Percentiles rank a stretch among this genome's conserved stretches.
phyloP scores from a whole-genome alignment of 2,797 vertebrate species.

The Alectoris magna region DNA sequence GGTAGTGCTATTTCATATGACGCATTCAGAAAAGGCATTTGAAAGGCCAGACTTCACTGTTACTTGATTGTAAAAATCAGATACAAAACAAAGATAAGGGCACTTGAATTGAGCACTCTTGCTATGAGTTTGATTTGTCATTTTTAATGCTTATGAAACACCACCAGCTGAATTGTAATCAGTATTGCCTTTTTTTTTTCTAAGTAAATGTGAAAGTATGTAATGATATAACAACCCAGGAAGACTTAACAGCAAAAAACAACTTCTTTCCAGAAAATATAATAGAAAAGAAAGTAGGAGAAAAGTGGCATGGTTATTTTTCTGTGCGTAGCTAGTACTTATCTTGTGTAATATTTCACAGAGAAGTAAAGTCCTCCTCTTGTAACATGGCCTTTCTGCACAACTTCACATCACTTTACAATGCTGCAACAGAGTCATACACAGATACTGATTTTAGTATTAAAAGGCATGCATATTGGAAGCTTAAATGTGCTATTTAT shows the following conservation, averaged over 20 bases:
- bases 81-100: background rate
- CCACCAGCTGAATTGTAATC: background rate
- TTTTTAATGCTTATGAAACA: conserved; percentile 49
- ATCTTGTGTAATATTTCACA: background rate
- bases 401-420: background rate
- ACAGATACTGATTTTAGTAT: accelerated
- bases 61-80: conserved; percentile 10
- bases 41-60: conserved; percentile 2
- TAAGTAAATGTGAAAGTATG: background rate
- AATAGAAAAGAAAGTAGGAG: background rate
- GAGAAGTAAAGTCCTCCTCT: background rate
- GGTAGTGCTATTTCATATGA: background rate
- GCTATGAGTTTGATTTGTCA: background rate
- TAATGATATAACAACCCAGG: background rate
- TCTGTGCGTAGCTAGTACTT: background rate
- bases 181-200: background rate
- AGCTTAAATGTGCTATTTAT: background rate
- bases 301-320: background rate
- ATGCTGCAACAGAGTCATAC: background rate
- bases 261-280: background rate
- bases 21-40: background rate
- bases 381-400: background rate
- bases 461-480: background rate
- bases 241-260: background rate
- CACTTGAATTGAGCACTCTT: background rate